Percentiles rank a stretch among this genome's conserved stretches.
These are phyloP conservation scores for Drosophila atripex DNA, from an alignment of 2,888 invertebrate species.

Conservation along the genomic window DNA sequence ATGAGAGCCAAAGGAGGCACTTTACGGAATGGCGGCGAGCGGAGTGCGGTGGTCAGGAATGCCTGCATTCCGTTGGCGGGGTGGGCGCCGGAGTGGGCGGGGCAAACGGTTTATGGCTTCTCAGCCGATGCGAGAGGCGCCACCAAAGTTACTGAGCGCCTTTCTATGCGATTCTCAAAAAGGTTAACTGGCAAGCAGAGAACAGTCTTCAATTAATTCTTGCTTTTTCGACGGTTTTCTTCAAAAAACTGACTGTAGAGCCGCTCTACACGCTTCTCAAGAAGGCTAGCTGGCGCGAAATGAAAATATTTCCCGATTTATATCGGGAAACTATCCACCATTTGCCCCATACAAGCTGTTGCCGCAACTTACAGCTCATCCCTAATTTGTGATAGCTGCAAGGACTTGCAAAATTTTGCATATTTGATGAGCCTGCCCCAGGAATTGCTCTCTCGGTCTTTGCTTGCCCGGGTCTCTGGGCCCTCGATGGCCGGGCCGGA, in stretches of 20 bases:
- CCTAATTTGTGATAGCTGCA: constrained; percentile 32
- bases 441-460: constrained; percentile 10
- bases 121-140: constrained; percentile 14
- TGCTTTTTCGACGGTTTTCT: no score
- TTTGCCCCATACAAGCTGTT: not conserved
- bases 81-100: not conserved
- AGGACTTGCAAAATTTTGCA: constrained; percentile 65
- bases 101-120: not conserved
- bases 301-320: constrained; percentile 25
- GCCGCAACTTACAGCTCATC: constrained; percentile 28
- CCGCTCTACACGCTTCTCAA: not conserved
- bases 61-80: not conserved
- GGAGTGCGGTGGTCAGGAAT: not conserved
- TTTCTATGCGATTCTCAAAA: no score
- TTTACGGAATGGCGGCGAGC: not conserved
- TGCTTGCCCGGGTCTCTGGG: constrained; percentile 25
- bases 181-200: no score
- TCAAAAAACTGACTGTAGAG: not conserved
- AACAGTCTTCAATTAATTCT: no score
- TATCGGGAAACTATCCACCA: constrained; percentile 18
- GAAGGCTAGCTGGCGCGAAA: not conserved
- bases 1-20: not conserved
- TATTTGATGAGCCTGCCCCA: constrained; percentile 62
- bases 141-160: not conserved
- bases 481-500: constrained; percentile 16